These are phyloP conservation scores for Xylophagus ater DNA, from an alignment of 2,888 invertebrate species.

Conservation along the genomic window DNA sequence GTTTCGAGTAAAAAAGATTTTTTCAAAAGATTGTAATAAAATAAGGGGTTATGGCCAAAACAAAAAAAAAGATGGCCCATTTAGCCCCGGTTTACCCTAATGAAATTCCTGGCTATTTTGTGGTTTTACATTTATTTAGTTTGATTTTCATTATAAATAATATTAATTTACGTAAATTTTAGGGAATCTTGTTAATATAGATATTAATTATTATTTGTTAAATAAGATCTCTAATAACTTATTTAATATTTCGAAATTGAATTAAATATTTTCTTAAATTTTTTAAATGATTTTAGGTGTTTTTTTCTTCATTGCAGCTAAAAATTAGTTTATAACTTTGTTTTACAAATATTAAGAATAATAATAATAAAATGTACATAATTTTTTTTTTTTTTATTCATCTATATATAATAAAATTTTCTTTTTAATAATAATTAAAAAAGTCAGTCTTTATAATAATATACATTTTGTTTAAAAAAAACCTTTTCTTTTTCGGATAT, in stretches of 20 bases:
- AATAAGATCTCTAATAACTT: background rate
- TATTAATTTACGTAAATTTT: too few species aligned
- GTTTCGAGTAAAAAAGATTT: too few species aligned
- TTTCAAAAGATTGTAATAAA: too few species aligned
- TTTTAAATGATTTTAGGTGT: background rate
- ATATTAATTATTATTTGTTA: background rate
- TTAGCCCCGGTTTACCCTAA: too few species aligned
- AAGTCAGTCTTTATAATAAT: slow-evolving; percentile 18
- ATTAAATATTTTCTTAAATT: background rate
- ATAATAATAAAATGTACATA: slow-evolving; percentile 12
- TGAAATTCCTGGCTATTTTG: too few species aligned
- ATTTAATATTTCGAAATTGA: background rate
- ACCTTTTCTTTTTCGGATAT: too few species aligned
- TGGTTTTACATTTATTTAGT: too few species aligned
- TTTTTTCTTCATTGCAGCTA: background rate
- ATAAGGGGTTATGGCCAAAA: too few species aligned
- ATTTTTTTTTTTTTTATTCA: slow-evolving; percentile 10
- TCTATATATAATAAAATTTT: slow-evolving; percentile 14
- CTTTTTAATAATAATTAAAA: slow-evolving; percentile 13
- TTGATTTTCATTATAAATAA: too few species aligned
- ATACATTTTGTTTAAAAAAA: slow-evolving; percentile 12
- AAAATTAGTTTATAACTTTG: background rate
- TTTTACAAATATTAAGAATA: slow-evolving; percentile 6
- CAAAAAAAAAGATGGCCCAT: too few species aligned
- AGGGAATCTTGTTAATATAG: too few species aligned